Evolutionary conservation across 2,888 invertebrate genomes (phyloP), one percentile per base, ranked within the genome.

Genomic region (Chrysolina oricalcia): DNA sequence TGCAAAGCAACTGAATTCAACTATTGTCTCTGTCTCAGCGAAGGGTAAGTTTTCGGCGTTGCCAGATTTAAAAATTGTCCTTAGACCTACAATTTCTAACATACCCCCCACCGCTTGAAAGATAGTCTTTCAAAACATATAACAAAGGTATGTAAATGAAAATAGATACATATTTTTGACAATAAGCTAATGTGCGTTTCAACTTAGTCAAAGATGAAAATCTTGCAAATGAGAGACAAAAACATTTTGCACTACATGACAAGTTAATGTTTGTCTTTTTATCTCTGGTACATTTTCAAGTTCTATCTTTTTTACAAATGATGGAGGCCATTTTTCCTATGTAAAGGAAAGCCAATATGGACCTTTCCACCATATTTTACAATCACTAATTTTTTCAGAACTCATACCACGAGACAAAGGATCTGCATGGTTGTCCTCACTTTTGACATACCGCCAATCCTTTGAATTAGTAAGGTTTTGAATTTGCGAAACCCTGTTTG

Each of bases 381-480:
- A n/a, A n/a, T n/a, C n/a, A n/a, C n/a, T n/a, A n/a, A n/a, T n/a
- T n/a, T n/a, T 56, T 56, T 67, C 62, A n/a, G 70, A 73, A 50
- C 66, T 17, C 1, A 71, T 5, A 13, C 75, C 69, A 19, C 76
- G 70, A 5, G 75, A 70, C 8, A 78, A 17, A 21, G 70, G 40
- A 66, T 78, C 78, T 19, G 78, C 78, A 21, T 73, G 74, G 41
- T 78, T 78, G 23, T 74, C 59, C 11, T 59, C 73, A 13, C 74
- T 72, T 43, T 43, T 35, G 11, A 68, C 59, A 66, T 79, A 59
- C 17, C 46, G 41, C 76, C 76, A 76, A 9, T 74, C 56, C 9
- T 40, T 48, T 21, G 59, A 27, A 41, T 63, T 59, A 53, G 23
- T 62, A 19, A 70, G 35, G 21, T 23, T 23, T 35, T 78, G 78